A percentile compares a stretch with the other conserved stretches of the same genome.
Conservation (phyloP, 2,888 invertebrate species). For the Cosmia pyralina region DNA sequence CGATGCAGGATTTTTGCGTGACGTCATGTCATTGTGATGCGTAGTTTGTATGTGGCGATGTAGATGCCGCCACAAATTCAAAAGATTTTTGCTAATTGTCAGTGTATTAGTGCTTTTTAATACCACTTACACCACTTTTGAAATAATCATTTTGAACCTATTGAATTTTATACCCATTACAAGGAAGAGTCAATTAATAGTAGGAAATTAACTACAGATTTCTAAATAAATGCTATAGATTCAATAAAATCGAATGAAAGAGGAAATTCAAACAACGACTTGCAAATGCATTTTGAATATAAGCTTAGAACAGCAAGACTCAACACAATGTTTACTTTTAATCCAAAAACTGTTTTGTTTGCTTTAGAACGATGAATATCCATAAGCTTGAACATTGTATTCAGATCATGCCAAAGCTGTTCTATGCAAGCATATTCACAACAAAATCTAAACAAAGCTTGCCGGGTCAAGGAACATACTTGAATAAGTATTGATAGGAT, state of each 20-base stretch:
- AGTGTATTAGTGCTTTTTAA: neutral
- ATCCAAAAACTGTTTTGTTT: constrained; percentile 46
- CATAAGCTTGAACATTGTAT: constrained; percentile 42
- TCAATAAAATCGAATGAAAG: neutral
- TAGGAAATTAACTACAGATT: neutral
- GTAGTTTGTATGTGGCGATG: too few species aligned
- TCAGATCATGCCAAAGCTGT: constrained; percentile 23
- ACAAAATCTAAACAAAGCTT: constrained; percentile 29
- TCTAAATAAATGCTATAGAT: neutral
- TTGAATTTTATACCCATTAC: neutral
- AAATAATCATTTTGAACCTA: neutral
- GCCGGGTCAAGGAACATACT: constrained; percentile 11
- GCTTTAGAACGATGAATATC: constrained; percentile 42
- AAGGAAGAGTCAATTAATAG: neutral
- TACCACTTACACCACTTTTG: neutral
- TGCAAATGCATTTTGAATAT: constrained; percentile 1
- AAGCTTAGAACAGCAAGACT: constrained; percentile 20
- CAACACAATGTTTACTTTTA: constrained; percentile 49
- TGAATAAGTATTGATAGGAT: constrained; percentile 12
- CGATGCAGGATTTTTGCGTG: too few species aligned
- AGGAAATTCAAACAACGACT: neutral
- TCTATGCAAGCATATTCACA: constrained; percentile 14
- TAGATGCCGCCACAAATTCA: too few species aligned
- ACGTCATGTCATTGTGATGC: too few species aligned
- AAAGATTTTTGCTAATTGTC: neutral